phyloP scores from a whole-genome alignment of 2,113 vertebrate species.

The Meleagris gallopavo region DNA sequence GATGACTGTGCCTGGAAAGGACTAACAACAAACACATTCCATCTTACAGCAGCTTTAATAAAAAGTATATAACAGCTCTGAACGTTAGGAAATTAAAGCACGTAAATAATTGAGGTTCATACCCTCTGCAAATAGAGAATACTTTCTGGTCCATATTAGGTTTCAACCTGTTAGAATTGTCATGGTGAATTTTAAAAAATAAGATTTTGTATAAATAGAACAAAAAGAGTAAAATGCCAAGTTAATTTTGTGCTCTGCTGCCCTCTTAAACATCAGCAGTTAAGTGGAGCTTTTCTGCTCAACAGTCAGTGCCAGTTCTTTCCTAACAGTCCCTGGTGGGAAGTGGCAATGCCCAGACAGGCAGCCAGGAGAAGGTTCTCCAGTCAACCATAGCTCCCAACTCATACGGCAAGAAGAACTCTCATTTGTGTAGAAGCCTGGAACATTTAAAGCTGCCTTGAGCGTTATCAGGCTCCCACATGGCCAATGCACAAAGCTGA shows the following conservation, averaged over 20 bases:
- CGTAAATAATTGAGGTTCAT: neutral
- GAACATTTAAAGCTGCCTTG: neutral
- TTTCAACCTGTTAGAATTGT: neutral
- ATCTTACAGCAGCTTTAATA: neutral
- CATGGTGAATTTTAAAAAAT: neutral
- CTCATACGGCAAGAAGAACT: neutral
- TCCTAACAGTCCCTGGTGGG: neutral
- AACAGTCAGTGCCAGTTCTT: neutral
- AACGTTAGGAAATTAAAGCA: neutral
- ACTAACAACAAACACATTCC: no score
- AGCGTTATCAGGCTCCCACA: rapidly evolving
- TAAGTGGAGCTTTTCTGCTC: neutral
- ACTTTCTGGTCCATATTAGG: neutral
- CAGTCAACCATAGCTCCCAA: neutral
- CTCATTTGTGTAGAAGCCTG: rapidly evolving
- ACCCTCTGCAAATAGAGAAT: neutral
- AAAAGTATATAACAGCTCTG: rapidly evolving
- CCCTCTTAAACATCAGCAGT: neutral
- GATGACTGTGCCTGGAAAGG: neutral
- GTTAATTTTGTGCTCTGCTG: neutral
- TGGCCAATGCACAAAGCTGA: rapidly evolving
- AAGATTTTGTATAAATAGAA: rapidly evolving
- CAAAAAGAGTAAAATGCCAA: neutral
- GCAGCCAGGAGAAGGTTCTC: neutral
- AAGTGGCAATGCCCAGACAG: neutral